Base-by-base conservation (phyloP, 1,140 invertebrate genomes). In the Sinella curviseta region DNA sequence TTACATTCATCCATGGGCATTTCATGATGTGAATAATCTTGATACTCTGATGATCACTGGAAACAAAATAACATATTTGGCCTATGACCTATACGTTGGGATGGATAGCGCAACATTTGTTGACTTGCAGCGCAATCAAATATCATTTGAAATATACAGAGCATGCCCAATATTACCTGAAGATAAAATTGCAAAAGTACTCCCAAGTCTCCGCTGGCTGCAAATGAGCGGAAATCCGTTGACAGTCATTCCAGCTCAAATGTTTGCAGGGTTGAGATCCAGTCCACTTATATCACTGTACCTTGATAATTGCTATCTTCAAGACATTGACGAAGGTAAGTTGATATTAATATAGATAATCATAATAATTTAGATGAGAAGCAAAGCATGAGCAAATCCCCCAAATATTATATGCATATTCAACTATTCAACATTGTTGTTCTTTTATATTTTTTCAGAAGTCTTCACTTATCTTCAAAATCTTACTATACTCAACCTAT, bases 181-280 rank as follows among this genome's bases (percentile, higher is more conserved):
- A 33, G 35, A 77, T 0, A 60, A 78, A 2, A 81, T 81, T 31
- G 20, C 3, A 12, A 0, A 33, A 12, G 75, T 79, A 1, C 60
- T 82, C 8, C 80, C 78, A 2, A 73, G 57, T 17, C 35, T 83
- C 3, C 2, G 31, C 0, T 0, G 31, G 0, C 39, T 83, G 1
- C 24, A 4, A 17, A 31, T 83, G n/a, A 57, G 55, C 1, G 17
- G 73, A 0, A 83, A 83, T 74, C 82, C 82, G 28, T 30, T 83
- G 1, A 65, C 39, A 30, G 73, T 57, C 0, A 80, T 83, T 76
- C 82, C 82, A 31, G 33, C n/a, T n/a, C 54, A 65, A 55, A 76
- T 78, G 24, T 83, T 81, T 55, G 76, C 36, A 17, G 77, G 73
- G 28, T 30, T 83, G 14, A 65, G 78, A 16, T 0, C 70, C 0